A percentile compares a stretch with the other conserved stretches of the same genome.
These are phyloP conservation scores for Macropis europaea DNA, from an alignment of 2,888 invertebrate species.

Conservation along the genomic window DNA sequence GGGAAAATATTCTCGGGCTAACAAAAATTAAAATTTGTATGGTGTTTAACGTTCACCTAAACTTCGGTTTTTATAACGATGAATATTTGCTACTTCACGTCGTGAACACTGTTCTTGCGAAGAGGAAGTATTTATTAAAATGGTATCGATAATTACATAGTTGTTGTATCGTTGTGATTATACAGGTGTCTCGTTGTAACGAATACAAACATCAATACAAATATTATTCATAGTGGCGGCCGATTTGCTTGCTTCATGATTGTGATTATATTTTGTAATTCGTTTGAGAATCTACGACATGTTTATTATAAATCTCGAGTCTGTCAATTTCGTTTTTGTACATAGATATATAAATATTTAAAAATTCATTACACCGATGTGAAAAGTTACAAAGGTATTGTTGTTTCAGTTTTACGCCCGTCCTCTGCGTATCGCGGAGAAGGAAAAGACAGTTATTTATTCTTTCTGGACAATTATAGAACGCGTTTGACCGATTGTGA, in stretches of 20 bases:
- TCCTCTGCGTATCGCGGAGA: no score
- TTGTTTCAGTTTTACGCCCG: background rate
- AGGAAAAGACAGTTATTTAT: no score
- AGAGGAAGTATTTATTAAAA: conserved; percentile 67
- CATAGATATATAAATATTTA: no score
- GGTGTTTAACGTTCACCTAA: conserved; percentile 22
- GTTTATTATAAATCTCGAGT: no score
- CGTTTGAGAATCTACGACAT: no score
- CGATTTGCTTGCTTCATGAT: background rate
- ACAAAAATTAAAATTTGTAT: conserved; percentile 2
- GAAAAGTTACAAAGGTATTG: background rate
- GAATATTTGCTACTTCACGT: conserved; percentile 46
- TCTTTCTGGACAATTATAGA: background rate
- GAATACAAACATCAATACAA: background rate
- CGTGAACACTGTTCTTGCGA: conserved; percentile 51
- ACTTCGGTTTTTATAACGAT: conserved; percentile 60
- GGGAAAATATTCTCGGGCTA: conserved; percentile 12
- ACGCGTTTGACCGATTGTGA: background rate
- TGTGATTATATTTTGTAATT: background rate
- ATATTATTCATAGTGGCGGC: no score
- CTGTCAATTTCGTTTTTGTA: no score
- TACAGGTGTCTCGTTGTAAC: conserved; percentile 34
- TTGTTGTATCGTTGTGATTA: conserved; percentile 65
- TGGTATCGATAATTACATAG: conserved; percentile 68
- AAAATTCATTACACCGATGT: no score